Evolutionary conservation across 2,888 invertebrate species (phyloP).

Genomic region (Polia nebulosa): DNA sequence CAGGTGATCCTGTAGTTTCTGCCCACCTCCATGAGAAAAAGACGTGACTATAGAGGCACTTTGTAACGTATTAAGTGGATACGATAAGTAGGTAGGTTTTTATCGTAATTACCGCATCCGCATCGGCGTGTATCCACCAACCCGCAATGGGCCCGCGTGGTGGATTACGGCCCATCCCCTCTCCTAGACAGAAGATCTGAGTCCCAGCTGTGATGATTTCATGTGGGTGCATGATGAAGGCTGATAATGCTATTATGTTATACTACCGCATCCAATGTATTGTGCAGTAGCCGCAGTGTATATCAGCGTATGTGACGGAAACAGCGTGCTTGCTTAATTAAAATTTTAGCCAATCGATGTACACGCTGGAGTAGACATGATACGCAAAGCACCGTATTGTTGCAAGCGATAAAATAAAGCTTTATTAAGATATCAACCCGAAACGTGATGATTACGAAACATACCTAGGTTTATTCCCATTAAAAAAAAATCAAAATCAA

Average conservation of each 20-base stretch:
- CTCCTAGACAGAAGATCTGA: too few species aligned
- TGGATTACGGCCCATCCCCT: too few species aligned
- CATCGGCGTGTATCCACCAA: too few species aligned
- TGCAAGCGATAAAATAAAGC: background rate
- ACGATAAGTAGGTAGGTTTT: background rate
- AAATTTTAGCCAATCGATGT: slow-evolving; percentile 27
- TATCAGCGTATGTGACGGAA: slow-evolving; percentile 10
- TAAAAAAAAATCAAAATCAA: too few species aligned
- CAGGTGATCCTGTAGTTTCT: background rate
- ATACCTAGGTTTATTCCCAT: slow-evolving; percentile 1
- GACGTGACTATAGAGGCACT: too few species aligned
- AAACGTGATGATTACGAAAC: background rate
- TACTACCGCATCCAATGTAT: slow-evolving; percentile 8
- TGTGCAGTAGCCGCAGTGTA: slow-evolving; percentile 5
- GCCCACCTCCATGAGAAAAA: background rate
- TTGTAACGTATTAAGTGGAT: background rate
- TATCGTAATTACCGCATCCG: slow-evolving; percentile 4
- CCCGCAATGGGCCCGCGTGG: too few species aligned
- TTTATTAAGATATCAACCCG: background rate
- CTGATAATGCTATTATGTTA: too few species aligned
- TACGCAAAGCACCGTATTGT: slow-evolving; percentile 6
- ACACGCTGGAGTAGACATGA: background rate
- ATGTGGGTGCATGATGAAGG: too few species aligned
- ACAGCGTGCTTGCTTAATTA: slow-evolving; percentile 31
- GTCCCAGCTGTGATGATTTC: too few species aligned